Conservation (phyloP, 2,888 invertebrate genomes). For the Pseudolycoriella hygida region DNA sequence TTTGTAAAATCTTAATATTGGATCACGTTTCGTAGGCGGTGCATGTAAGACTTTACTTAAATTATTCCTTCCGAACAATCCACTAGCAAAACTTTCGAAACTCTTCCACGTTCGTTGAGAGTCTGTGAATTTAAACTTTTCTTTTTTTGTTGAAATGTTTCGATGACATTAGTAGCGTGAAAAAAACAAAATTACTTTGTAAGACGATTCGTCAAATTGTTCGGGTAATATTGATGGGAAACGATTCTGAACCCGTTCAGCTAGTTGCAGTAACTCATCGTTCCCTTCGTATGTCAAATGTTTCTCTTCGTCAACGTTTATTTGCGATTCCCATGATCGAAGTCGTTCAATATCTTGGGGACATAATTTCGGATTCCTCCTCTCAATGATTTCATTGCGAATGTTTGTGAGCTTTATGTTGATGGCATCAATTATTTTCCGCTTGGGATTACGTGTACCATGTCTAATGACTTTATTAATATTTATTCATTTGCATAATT, state of each 20-base stretch:
- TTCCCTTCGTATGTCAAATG: slow-evolving; percentile 53
- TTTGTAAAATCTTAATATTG: slow-evolving; percentile 58
- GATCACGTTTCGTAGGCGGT: slow-evolving; percentile 42
- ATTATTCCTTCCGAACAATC: slow-evolving; percentile 50
- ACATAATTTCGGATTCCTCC: slow-evolving; percentile 34
- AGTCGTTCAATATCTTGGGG: slow-evolving; percentile 25
- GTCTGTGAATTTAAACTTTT: slow-evolving; percentile 55
- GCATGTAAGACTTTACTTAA: slow-evolving; percentile 44
- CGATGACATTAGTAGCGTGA: slow-evolving; percentile 13
- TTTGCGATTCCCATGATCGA: slow-evolving; percentile 38
- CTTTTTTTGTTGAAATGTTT: too few relatives aligned
- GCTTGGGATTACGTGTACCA: slow-evolving; percentile 56
- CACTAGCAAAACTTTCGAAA: slow-evolving; percentile 53
- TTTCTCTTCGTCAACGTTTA: slow-evolving; percentile 37
- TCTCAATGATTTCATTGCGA: slow-evolving; percentile 33
- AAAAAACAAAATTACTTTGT: slow-evolving; percentile 7
- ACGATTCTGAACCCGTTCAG: slow-evolving; percentile 52
- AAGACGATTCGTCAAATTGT: slow-evolving; percentile 29
- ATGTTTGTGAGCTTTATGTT: slow-evolving; percentile 34
- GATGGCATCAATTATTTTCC: slow-evolving; percentile 36
- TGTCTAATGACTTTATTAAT: slow-evolving; percentile 38
- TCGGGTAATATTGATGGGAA: slow-evolving; percentile 46
- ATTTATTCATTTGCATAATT: too few relatives aligned
- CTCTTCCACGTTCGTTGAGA: slow-evolving; percentile 61
- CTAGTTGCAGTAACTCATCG: slow-evolving; percentile 53